phyloP scores from a whole-genome alignment of 2,888 invertebrate genomes.

The Melinaea marsaeus region DNA sequence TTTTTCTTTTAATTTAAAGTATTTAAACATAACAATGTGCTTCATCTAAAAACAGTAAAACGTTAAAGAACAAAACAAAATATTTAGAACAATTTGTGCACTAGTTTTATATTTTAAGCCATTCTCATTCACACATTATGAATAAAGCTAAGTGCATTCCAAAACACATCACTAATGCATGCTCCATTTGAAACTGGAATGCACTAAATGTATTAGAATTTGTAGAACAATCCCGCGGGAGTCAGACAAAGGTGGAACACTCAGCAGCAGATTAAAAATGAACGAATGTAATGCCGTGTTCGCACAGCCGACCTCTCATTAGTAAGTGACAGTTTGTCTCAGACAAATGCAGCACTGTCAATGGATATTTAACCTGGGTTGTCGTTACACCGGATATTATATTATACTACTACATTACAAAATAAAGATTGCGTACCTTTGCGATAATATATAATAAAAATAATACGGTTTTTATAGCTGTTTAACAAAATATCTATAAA shows the following conservation, averaged over 20 bases:
- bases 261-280: constrained; percentile 40
- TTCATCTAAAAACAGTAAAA: background rate
- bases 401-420: background rate
- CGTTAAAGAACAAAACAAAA: background rate
- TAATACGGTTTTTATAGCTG: too few relatives aligned
- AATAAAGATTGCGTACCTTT: too few relatives aligned
- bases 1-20: too few relatives aligned
- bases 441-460: too few relatives aligned
- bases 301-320: constrained; percentile 44
- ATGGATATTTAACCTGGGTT: constrained; percentile 20
- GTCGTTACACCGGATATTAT: constrained; percentile 28
- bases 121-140: background rate
- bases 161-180: constrained; percentile 10
- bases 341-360: constrained; percentile 22
- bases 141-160: constrained; percentile 6
- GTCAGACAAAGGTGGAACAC: constrained; percentile 27
- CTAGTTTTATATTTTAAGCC: background rate
- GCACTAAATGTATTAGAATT: constrained; percentile 14
- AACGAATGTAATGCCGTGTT: constrained; percentile 36
- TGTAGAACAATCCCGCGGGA: constrained; percentile 15
- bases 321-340: constrained; percentile 46
- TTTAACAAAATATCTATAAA: too few relatives aligned
- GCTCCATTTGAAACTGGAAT: constrained; percentile 7
- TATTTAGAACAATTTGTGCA: too few relatives aligned
- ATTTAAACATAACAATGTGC: too few relatives aligned